phyloP scores from a whole-genome alignment of 2,888 invertebrate species.

The Adineta ricciae region DNA sequence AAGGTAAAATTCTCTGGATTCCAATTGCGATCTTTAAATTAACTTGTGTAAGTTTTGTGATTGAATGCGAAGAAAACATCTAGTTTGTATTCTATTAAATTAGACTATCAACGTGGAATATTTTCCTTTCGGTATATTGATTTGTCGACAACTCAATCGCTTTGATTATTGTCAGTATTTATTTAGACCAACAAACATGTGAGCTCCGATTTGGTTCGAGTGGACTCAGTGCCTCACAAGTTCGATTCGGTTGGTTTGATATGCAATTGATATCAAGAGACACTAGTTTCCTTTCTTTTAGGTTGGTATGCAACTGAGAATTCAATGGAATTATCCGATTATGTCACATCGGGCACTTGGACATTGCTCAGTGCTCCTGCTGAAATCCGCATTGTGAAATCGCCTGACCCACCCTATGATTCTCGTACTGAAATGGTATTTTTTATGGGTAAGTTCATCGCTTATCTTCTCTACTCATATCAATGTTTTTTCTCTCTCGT shows the following conservation, averaged over 20 bases:
- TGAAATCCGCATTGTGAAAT: background rate
- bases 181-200: background rate
- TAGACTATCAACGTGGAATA: constrained; percentile 31
- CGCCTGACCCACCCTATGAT: background rate
- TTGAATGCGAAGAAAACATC: background rate
- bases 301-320: background rate
- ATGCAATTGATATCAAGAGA: too few species aligned
- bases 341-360: constrained; percentile 33
- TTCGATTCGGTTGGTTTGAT: background rate
- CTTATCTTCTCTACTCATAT: constrained; percentile 4
- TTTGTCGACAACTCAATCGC: constrained; percentile 41
- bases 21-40: constrained; percentile 32
- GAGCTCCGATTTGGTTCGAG: background rate
- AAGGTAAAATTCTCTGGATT: constrained; percentile 30
- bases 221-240: background rate
- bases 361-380: constrained; percentile 56
- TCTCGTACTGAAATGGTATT: background rate
- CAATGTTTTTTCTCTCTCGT: too few species aligned
- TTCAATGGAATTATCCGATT: constrained; percentile 30
- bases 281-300: background rate
- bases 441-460: constrained; percentile 39
- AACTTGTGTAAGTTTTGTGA: constrained; percentile 17
- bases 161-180: background rate
- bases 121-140: constrained; percentile 72
- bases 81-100: background rate